phyloP scores from a whole-genome alignment of 2,888 invertebrate species.

The Pterostichus niger region DNA sequence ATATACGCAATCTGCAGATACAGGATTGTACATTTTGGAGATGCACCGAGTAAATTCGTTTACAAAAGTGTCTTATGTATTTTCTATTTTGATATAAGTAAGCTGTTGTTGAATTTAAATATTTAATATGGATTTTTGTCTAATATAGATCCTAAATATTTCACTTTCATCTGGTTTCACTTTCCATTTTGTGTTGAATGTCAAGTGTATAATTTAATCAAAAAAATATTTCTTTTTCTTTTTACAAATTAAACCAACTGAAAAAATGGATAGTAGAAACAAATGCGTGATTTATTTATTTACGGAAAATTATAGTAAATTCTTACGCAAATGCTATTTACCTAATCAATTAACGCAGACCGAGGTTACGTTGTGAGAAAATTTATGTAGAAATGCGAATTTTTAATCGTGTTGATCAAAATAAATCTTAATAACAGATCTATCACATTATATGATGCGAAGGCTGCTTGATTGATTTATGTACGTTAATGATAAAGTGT shows the following conservation, averaged over 20 bases:
- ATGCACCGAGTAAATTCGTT: not conserved
- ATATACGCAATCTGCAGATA: too few relatives aligned
- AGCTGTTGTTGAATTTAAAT: not conserved
- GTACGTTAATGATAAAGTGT: constrained; percentile 39
- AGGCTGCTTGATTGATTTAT: constrained; percentile 30
- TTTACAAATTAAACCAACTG: too few relatives aligned
- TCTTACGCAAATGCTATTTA: constrained; percentile 40
- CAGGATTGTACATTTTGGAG: too few relatives aligned
- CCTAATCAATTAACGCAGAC: constrained; percentile 17
- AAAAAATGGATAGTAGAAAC: not conserved
- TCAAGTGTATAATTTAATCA: not conserved
- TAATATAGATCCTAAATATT: constrained; percentile 7
- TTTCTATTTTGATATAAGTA: not conserved
- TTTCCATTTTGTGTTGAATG: constrained; percentile 37
- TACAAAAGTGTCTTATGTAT: not conserved
- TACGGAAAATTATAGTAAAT: not conserved
- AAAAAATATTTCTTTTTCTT: not conserved
- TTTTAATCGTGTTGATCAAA: constrained; percentile 23
- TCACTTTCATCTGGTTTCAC: constrained; percentile 23
- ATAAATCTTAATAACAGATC: constrained; percentile 42
- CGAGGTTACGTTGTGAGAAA: constrained; percentile 28
- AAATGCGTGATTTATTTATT: not conserved
- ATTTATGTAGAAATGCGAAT: constrained; percentile 34
- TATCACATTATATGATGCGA: constrained; percentile 10
- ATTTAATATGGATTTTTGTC: not conserved